Evolutionary conservation across 2,888 invertebrate species (phyloP), one percentile per base, ranked within the genome.

Genomic region (Cerastis leucographa): DNA sequence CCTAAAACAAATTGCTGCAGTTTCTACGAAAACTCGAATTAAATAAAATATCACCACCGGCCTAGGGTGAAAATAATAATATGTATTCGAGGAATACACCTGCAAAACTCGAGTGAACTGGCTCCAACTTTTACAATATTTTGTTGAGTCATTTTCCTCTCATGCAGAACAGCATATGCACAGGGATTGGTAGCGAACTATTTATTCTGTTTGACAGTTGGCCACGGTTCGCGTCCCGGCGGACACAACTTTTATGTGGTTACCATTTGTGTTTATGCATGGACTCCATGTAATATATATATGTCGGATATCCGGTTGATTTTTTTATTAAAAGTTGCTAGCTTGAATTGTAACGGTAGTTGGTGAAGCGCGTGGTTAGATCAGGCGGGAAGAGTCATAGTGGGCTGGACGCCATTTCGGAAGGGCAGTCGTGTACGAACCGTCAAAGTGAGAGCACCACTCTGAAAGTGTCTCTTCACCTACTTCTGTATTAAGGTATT

Each of bases 161-260:
- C 46, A 74, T 42, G 54, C 51, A 74, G 17, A 61, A 35, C 54
- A 68, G 54, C 42, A 76, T 35, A 70, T 51, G 44, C 56, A 35
- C 76, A 62, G 65, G 71, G 65, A 66, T 77, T 77, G 56, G 71
- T 71, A 2, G 12, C 25, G 17, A 70, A 78, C 79, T 85, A 75
- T 86, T 79, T 74, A 78, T 73, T 71, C 46, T 74, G 68, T 86
- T 70, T 71, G 87, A 74, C 84, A 80, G 81, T 83, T 75, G 68
- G 42, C 42, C 66, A 44, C 62, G 42, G 66, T 70, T 73, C 40
- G 46, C 40, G 22, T 73, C 84, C 74, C 73, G 46, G 62, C 17
- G 73, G 85, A 56, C 42, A 29, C 19, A 76, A 80, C 54, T 85
- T 78, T 73, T 56, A 62, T 46, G 42, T 64, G 42, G 62, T 68